Evolutionary conservation across 2,888 invertebrate species (phyloP).

Genomic region (Catocala fraxini): DNA sequence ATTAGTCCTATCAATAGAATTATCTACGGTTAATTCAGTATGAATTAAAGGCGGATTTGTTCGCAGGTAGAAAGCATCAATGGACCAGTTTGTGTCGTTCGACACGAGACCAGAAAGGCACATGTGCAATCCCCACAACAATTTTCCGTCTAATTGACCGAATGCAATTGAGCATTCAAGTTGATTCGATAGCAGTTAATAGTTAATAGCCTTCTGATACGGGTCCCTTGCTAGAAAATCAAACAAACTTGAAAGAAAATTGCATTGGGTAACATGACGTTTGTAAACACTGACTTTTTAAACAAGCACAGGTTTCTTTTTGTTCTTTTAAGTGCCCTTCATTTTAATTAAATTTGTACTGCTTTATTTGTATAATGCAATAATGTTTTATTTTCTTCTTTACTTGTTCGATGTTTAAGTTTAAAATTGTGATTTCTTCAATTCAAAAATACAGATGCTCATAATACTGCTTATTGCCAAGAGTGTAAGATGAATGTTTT

Average conservation of each 20-base stretch:
- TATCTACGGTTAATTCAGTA: conserved; percentile 18
- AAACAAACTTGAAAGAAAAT: conserved; percentile 61
- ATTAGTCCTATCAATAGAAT: conserved; percentile 6
- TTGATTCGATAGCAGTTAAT: conserved; percentile 73
- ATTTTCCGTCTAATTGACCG: conserved; percentile 86
- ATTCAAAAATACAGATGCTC: too few species aligned
- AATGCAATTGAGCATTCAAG: conserved; percentile 82
- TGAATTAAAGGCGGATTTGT: conserved; percentile 39
- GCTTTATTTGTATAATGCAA: too few species aligned
- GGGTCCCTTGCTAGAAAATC: conserved; percentile 64
- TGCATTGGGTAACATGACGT: conserved; percentile 40
- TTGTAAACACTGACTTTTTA: conserved; percentile 44
- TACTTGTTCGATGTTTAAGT: too few species aligned
- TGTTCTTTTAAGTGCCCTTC: conserved; percentile 21
- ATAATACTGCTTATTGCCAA: too few species aligned
- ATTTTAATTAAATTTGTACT: conserved; percentile 32
- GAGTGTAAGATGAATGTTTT: too few species aligned
- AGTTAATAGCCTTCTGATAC: conserved; percentile 79
- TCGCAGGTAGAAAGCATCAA: conserved; percentile 39
- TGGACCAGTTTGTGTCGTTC: conserved; percentile 39
- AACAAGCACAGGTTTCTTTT: conserved; percentile 24
- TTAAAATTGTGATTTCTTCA: too few species aligned
- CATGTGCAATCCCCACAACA: conserved; percentile 68
- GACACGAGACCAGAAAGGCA: conserved; percentile 42
- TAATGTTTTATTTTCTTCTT: too few species aligned